phyloP scores from a whole-genome alignment of 2,888 invertebrate genomes.

The Drosophila nr. fundita region DNA sequence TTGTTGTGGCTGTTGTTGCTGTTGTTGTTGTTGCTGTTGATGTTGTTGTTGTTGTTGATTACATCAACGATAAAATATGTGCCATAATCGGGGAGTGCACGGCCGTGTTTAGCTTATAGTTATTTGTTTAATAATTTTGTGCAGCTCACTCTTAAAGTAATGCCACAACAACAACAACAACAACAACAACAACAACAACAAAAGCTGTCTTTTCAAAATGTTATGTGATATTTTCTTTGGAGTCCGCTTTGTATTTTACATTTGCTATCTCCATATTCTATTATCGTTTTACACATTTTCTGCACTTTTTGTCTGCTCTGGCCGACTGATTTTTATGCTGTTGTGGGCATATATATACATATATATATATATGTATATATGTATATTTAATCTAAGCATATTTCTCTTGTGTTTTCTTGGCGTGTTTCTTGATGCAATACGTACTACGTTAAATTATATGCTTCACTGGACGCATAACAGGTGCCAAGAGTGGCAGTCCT shows the following conservation, averaged over 20 bases:
- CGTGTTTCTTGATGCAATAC: conserved; percentile 25
- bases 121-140: conserved; percentile 24
- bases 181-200: conserved; percentile 5
- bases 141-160: neutral
- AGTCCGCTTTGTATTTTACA: neutral
- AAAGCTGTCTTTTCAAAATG: conserved; percentile 10
- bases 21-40: conserved; percentile 24
- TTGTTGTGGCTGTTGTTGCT: conserved; percentile 13
- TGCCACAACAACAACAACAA: neutral
- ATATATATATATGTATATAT: neutral
- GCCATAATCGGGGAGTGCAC: conserved; percentile 25
- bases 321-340: conserved; percentile 33
- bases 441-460: conserved; percentile 34
- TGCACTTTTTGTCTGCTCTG: conserved; percentile 14
- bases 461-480: conserved; percentile 53
- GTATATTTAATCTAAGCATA: conserved; percentile 3
- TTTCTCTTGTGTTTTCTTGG: conserved; percentile 12
- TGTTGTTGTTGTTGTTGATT: conserved; percentile 38
- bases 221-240: conserved; percentile 7
- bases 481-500: conserved; percentile 33
- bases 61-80: conserved; percentile 47
- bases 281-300: conserved; percentile 6
- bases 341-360: neutral
- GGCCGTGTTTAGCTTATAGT: conserved; percentile 17
- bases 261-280: conserved; percentile 13